These are phyloP conservation scores for Tympanoctomys barrerae DNA, from an alignment of 2,797 vertebrate species.

Conservation along the genomic window DNA sequence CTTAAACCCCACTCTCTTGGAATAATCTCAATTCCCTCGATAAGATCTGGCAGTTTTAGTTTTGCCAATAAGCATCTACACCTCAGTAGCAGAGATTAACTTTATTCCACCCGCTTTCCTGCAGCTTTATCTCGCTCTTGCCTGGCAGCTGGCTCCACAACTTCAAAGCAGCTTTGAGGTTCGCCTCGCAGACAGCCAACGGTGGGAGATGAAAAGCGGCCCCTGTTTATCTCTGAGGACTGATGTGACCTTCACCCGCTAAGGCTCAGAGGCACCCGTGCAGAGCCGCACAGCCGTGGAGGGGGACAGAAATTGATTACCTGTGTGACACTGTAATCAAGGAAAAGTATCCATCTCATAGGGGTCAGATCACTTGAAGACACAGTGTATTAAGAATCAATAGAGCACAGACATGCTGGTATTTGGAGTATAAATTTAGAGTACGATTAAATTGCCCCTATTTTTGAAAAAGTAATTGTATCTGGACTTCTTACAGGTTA, in stretches of 20 bases:
- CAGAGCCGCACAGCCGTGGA: neutral
- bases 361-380: neutral
- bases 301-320: conserved; percentile 6
- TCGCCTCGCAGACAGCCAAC: conserved; percentile 64
- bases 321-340: neutral
- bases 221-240: conserved; percentile 61
- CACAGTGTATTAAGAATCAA: neutral
- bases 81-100: conserved; percentile 49
- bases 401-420: neutral
- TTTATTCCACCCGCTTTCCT: conserved; percentile 24
- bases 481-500: neutral
- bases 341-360: conserved; percentile 31
- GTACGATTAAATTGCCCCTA: neutral
- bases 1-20: conserved; percentile 23
- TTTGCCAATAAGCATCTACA: conserved; percentile 46
- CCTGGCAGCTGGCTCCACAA: conserved; percentile 35
- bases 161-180: conserved; percentile 71
- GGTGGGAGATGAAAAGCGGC: conserved; percentile 67
- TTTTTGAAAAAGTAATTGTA: neutral
- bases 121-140: conserved; percentile 58
- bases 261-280: neutral
- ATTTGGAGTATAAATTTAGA: conserved; percentile 26
- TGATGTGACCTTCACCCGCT: conserved; percentile 60
- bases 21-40: conserved; percentile 47
- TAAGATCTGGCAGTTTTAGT: conserved; percentile 54